A percentile compares a stretch with the other conserved stretches of the same genome.
phyloP scores from a whole-genome alignment of 2,113 vertebrate genomes.

The Erythrocercus mccallii region DNA sequence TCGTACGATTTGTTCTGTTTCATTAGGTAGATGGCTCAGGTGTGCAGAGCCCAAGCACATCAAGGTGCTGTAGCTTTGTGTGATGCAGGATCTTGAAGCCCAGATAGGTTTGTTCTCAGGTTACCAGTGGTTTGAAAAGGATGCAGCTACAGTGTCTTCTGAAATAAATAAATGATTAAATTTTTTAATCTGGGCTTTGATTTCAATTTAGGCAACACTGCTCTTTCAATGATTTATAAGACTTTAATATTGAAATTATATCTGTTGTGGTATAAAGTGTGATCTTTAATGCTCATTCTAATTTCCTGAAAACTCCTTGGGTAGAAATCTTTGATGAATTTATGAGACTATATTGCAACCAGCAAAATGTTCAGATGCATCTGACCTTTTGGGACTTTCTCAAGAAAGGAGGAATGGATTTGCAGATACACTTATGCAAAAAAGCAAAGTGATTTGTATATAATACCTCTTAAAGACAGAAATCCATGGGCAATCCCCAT shows the following conservation, averaged over 20 bases:
- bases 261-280: background rate
- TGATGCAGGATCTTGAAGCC: background rate
- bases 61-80: background rate
- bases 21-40: background rate
- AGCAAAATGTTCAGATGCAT: background rate
- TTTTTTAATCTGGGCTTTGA: background rate
- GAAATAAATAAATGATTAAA: background rate
- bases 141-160: background rate
- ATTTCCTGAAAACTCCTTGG: conserved; percentile 46
- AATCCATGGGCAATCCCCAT: too few relatives aligned
- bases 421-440: too few relatives aligned
- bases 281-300: background rate
- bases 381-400: too few relatives aligned
- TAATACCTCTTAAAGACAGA: too few relatives aligned
- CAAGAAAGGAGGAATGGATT: too few relatives aligned
- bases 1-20: background rate
- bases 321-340: conserved; percentile 4
- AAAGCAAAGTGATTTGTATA: too few relatives aligned
- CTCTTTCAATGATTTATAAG: background rate
- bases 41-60: background rate
- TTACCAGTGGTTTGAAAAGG: background rate
- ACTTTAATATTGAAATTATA: conserved; percentile 20
- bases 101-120: background rate
- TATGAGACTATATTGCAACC: background rate
- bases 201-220: conserved; percentile 8